Evolutionary conservation across 2,113 vertebrate genomes (phyloP), one percentile per base, ranked within the genome.

Genomic region (Spheniscus mendiculus): DNA sequence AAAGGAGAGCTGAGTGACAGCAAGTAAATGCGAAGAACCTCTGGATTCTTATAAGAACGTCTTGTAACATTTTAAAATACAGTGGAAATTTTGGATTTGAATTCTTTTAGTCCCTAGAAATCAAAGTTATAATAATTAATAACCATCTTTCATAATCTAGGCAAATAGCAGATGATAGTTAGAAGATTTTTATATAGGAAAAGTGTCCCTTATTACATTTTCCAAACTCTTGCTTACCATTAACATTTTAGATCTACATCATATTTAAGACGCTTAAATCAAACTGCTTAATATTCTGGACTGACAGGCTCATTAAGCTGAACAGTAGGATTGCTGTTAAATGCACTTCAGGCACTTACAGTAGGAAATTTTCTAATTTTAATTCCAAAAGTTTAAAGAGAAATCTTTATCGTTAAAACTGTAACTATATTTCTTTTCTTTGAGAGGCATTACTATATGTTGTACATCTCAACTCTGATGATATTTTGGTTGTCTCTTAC

Each of bases 331-430:
- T 69, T 49, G 83, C 89, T 95, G 79, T 85, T 86, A 85, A 55
- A 55, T 59, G 53, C 66, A 94, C 89, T 96, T 97, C 66, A 95
- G 79, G 45, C 85, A 88, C 40, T 89, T 59, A 86, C 26, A 87
- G 44, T 82, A 81, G 50, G 40, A 80, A 74, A 58, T 59, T 52
- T 69, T 89, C 72, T 96, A 77, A 36, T 94, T 95, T 95, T 90
- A 77, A 74, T 95, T 96, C 80, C 42, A 96, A 95, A 49, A 26
- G 26, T 97, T 97, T 86, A 66, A 89, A 92, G 82, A 62, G 30
- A 90, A 91, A 73, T 80, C n/a, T 87, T 47, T 89, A 32, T 93
- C 27, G 1, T 83, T 94, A 87, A 78, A 63, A 36, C 30, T 38
- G 10, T 70, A 93, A 91, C 36, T 76, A 36, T 55, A 20, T 74